Conservation (phyloP, 2,888 invertebrate species). For the Caenorhabditis doughertyi region DNA sequence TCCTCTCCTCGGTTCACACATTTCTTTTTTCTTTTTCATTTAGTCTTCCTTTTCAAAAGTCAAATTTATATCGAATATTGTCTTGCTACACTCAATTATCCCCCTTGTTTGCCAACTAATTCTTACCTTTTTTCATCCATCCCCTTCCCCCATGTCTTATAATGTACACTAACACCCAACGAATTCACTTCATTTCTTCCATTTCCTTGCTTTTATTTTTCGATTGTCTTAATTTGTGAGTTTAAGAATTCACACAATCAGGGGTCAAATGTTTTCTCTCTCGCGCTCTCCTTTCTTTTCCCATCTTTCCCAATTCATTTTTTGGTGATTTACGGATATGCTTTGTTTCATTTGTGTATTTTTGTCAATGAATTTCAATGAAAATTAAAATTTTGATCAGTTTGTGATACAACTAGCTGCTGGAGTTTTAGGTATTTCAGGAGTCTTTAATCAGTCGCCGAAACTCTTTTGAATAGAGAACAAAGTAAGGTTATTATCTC, state of each 20-base stretch:
- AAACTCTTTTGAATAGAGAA: too few relatives aligned
- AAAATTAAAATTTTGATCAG: too few relatives aligned
- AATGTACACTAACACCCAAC: conserved; percentile 31
- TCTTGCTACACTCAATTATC: not conserved
- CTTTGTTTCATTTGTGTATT: conserved; percentile 25
- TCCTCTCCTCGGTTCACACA: conserved; percentile 24
- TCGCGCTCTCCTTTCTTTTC: conserved; percentile 29
- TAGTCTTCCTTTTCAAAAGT: not conserved
- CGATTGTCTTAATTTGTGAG: not conserved
- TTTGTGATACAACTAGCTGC: too few relatives aligned
- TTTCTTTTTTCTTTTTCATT: conserved; percentile 7
- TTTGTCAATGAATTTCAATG: conserved; percentile 28
- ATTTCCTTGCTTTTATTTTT: conserved; percentile 16
- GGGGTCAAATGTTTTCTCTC: conserved; percentile 35
- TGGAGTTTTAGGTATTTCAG: too few relatives aligned
- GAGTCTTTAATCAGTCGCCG: too few relatives aligned
- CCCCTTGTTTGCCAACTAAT: conserved; percentile 9
- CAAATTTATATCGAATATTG: conserved; percentile 32
- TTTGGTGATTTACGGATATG: conserved; percentile 58
- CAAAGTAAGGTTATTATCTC: too few relatives aligned
- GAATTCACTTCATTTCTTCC: conserved; percentile 30
- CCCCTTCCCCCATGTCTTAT: conserved; percentile 22
- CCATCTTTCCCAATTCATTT: conserved; percentile 22
- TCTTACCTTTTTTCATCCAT: not conserved
- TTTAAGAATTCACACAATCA: conserved; percentile 25